These are phyloP conservation scores for Pantherophis alleghaniensis DNA, from an alignment of 2,797 vertebrate genomes.

Conservation along the genomic window DNA sequence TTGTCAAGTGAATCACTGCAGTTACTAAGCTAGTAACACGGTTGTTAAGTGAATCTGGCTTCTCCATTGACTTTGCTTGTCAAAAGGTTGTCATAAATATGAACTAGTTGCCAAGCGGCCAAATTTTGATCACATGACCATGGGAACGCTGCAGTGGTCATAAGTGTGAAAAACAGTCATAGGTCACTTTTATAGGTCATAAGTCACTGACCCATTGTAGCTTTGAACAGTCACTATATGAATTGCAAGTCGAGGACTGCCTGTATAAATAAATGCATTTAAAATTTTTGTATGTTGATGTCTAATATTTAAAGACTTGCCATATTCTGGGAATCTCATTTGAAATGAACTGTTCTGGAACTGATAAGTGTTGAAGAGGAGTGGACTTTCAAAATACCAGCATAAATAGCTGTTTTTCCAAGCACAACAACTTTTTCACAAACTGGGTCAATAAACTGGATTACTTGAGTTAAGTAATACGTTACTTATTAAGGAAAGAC, in stretches of 20 bases:
- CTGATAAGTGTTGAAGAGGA: not conserved
- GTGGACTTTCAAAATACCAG: not conserved
- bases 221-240: not conserved
- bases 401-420: not conserved
- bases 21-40: not conserved
- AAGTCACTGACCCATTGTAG: not conserved
- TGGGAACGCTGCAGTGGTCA: not conserved
- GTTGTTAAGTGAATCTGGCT: not conserved
- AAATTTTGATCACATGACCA: not conserved
- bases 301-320: slow-evolving; percentile 46
- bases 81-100: not conserved
- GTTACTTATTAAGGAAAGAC: slow-evolving; percentile 49
- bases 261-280: slow-evolving; percentile 38
- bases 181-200: not conserved
- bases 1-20: not conserved
- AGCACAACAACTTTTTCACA: not conserved
- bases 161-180: not conserved
- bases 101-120: not conserved
- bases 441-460: not conserved
- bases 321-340: not conserved
- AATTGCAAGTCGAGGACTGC: not conserved
- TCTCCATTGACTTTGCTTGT: not conserved
- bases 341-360: not conserved
- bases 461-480: slow-evolving; percentile 44
- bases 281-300: slow-evolving; percentile 23